Conservation (phyloP, 2,113 vertebrate genomes). For the Oreochromis spilurus region DNA sequence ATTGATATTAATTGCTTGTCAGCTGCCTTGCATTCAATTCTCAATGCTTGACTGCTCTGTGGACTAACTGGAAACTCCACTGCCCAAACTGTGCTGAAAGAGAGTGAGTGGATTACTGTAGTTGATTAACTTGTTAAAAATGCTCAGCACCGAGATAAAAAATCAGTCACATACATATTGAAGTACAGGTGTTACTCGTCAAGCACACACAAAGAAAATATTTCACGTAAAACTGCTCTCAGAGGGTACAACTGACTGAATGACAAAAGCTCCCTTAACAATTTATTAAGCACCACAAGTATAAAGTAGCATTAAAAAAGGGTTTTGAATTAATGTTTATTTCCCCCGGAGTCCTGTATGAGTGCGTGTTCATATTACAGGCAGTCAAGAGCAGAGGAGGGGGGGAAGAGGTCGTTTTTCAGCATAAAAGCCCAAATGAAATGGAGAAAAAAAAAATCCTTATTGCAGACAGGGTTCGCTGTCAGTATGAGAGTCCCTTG, state of each 20-base stretch:
- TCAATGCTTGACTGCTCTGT: constrained; percentile 32
- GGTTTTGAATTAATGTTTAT: constrained; percentile 37
- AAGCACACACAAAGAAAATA: not conserved
- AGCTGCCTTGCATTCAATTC: constrained; percentile 37
- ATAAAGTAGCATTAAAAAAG: constrained; percentile 13
- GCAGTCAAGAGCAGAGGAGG: not conserved
- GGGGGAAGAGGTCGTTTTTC: not conserved
- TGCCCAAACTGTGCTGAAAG: not conserved
- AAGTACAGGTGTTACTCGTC: not conserved
- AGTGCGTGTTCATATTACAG: not conserved
- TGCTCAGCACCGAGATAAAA: not conserved
- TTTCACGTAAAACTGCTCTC: not conserved
- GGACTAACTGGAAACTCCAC: constrained; percentile 39
- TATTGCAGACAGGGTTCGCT: not conserved
- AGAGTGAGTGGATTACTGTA: not conserved
- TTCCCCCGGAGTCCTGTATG: not conserved
- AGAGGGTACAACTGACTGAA: not conserved
- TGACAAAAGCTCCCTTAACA: constrained; percentile 1
- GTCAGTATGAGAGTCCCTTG: constrained; percentile 20
- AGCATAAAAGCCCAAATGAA: constrained; percentile 9
- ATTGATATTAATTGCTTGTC: constrained; percentile 75
- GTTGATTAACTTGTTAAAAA: constrained; percentile 5
- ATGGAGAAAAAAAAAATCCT: not conserved
- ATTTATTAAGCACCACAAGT: not conserved
- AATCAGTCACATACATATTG: not conserved